Evolutionary conservation across 2,113 vertebrate genomes (phyloP).

Genomic region (Perccottus glenii): DNA sequence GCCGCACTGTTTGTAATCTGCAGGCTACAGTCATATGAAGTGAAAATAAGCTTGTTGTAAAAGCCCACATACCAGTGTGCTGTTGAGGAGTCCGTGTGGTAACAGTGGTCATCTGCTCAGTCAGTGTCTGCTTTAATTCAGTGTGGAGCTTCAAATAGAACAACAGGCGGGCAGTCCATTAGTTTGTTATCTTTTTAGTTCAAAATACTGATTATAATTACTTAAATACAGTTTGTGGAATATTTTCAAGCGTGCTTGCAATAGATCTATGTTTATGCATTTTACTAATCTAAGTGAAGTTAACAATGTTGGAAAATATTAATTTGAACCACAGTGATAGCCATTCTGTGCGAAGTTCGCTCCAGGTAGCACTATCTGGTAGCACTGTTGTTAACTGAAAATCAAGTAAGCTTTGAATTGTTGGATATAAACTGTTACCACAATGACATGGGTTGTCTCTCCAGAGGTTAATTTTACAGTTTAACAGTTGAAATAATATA

Average conservation of each 20-base stretch:
- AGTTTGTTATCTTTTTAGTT: slow-evolving; percentile 13
- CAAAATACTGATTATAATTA: not conserved
- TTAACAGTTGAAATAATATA: too few species aligned
- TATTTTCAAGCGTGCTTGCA: not conserved
- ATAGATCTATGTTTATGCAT: not conserved
- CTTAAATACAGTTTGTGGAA: slow-evolving; percentile 5
- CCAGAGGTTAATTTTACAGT: too few species aligned
- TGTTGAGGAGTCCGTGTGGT: slow-evolving; percentile 17
- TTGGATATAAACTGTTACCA: too few species aligned
- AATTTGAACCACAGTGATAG: too few species aligned
- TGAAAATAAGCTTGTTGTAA: slow-evolving; percentile 41
- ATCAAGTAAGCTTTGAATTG: too few species aligned
- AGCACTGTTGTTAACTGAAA: too few species aligned
- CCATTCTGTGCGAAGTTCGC: too few species aligned
- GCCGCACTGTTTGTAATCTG: slow-evolving; percentile 29
- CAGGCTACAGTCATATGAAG: slow-evolving; percentile 25
- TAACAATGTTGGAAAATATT: not conserved
- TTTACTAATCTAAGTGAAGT: not conserved
- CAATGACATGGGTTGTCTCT: too few species aligned
- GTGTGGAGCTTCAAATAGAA: slow-evolving; percentile 40
- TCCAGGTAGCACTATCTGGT: too few species aligned
- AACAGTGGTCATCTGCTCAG: slow-evolving; percentile 18
- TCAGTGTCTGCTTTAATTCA: slow-evolving; percentile 19
- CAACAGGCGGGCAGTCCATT: slow-evolving; percentile 36
- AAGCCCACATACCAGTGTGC: slow-evolving; percentile 13